A percentile compares a stretch with the other conserved stretches of the same genome.
These are phyloP conservation scores for Mesoligia furuncula DNA, from an alignment of 2,888 invertebrate species.

Conservation along the genomic window DNA sequence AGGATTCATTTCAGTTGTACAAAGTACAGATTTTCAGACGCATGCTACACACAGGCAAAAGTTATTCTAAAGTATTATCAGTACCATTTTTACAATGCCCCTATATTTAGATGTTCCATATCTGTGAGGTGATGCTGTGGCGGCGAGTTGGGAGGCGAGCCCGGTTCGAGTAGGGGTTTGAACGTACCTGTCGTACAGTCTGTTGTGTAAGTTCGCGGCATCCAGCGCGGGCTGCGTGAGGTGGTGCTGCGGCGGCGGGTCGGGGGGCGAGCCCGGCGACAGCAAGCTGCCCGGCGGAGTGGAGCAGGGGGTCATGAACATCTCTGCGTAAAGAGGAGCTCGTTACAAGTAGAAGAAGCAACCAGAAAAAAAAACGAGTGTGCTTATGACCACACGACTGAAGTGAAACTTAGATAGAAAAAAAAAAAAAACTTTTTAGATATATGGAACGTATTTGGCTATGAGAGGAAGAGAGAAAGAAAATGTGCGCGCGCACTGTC, in stretches of 20 bases:
- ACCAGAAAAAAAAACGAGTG: too few relatives aligned
- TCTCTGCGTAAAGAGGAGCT: slow-evolving; percentile 85
- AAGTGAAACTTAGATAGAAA: too few relatives aligned
- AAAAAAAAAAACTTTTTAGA: too few relatives aligned
- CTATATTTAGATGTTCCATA: not conserved
- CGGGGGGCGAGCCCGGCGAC: slow-evolving; percentile 88
- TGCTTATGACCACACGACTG: too few relatives aligned
- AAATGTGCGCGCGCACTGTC: too few relatives aligned
- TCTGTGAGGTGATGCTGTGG: slow-evolving; percentile 37
- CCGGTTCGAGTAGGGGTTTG: slow-evolving; percentile 86
- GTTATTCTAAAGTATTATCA: not conserved
- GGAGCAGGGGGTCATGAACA: slow-evolving; percentile 96
- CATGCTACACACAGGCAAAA: not conserved
- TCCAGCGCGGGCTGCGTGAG: slow-evolving; percentile 70
- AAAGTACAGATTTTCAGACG: not conserved
- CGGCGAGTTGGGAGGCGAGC: slow-evolving; percentile 79
- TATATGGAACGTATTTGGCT: too few relatives aligned
- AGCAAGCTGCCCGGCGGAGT: slow-evolving; percentile 95
- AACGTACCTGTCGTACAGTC: slow-evolving; percentile 73
- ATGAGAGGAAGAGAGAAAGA: too few relatives aligned
- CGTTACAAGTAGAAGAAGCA: not conserved
- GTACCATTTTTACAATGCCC: not conserved
- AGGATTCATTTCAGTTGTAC: not conserved
- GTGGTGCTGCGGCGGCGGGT: slow-evolving; percentile 61
- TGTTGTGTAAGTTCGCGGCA: slow-evolving; percentile 77